Evolutionary conservation across 1,140 invertebrate species (phyloP).

Genomic region (Drosophila equinoxialis): DNA sequence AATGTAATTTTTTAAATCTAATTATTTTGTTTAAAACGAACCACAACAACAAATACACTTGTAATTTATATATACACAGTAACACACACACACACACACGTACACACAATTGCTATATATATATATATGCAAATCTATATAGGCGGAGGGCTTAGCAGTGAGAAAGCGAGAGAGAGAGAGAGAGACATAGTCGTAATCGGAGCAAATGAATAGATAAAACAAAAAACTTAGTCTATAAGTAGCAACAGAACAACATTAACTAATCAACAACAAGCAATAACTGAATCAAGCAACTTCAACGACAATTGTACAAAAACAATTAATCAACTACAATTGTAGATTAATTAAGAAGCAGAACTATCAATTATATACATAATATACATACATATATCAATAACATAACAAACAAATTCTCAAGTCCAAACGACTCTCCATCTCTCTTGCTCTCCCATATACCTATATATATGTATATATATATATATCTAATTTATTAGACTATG

Average conservation of each 20-base stretch:
- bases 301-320: conserved; percentile 6
- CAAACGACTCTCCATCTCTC: conserved; percentile 18
- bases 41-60: conserved; percentile 24
- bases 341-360: conserved; percentile 5
- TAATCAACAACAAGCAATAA: conserved; percentile 10
- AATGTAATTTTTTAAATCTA: conserved; percentile 3
- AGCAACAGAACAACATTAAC: conserved; percentile 17
- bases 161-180: neutral
- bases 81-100: neutral
- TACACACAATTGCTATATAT: conserved; percentile 16
- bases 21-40: neutral
- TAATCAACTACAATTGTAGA: conserved; percentile 8
- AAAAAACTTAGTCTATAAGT: conserved; percentile 9
- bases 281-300: conserved; percentile 4
- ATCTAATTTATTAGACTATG: conserved; percentile 1
- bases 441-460: conserved; percentile 41
- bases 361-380: conserved; percentile 8
- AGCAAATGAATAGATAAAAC: neutral
- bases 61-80: conserved; percentile 42
- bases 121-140: conserved; percentile 7
- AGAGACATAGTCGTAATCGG: neutral
- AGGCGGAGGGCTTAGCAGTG: neutral
- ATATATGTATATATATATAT: neutral
- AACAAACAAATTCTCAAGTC: conserved; percentile 4
- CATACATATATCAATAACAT: neutral